Base-by-base conservation (phyloP, 2,113 vertebrate genomes). In the Neolamprologus longior region DNA sequence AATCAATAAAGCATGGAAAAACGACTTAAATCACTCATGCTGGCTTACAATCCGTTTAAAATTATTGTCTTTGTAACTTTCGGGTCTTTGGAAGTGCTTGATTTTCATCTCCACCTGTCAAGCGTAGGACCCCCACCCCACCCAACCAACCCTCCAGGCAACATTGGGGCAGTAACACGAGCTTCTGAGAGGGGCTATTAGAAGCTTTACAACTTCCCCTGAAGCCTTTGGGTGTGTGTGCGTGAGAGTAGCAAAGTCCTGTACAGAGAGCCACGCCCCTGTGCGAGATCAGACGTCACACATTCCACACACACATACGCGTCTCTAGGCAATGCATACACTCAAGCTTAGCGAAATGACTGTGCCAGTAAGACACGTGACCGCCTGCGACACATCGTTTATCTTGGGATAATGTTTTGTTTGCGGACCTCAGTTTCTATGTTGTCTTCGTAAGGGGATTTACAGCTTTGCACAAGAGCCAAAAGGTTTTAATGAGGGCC, bases 251-350 rank as follows among this genome's bases (percentile, higher is more conserved):
- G 37, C 83, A 87, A 91, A 83, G 92, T 90, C 87, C 82, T 80
- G 63, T 88, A 92, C 85, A 92, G 90, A 88, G 86, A 86, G 91
- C 93, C 93, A 96, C 95, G 90, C 96, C 96, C 94, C 95, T 96
- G 87, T 68, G 86, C 88, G 88, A 87, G 89, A 88, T 91, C 86
- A 53, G 82, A 94, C 95, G 95, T 96, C 96, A 97, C 94, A 95
- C 96, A 96, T 97, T 96, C 94, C 95, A 95, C 93, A 92, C 89
- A 90, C 89, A 90, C 90, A 71, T 17, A 58, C 35, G 53, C 13
- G 94, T 96, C 87, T 94, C 96, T 55, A 93, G 93, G 95, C 96
- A 96, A 97, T 95, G n/a, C 55, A 82, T 86, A 89, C 90, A 94
- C 88, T 93, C 91, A 89, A 87, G 93, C 94, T 90, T 61, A 87